Base-by-base conservation (phyloP, 2,797 vertebrate genomes). In the Pseudochirops cupreus region DNA sequence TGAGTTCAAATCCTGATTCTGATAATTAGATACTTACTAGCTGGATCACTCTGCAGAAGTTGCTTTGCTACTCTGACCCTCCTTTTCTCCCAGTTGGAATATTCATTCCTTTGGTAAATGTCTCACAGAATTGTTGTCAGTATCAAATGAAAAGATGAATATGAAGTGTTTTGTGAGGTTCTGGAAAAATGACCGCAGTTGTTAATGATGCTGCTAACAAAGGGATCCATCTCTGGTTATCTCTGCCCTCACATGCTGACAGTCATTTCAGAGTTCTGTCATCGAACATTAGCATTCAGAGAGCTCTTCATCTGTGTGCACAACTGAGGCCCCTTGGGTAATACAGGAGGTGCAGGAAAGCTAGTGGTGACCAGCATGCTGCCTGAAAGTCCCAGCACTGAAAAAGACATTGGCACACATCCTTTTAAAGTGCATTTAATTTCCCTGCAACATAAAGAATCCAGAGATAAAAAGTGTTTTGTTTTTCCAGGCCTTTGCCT, bases 401-500 rank as follows among this genome's bases (percentile, higher is more conserved):
- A 53, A 92, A 94, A 82, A 56, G 53, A 82, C 39, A 58, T 82
- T 29, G n/a, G 46, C 24, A 24, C 39, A 56, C 13, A 11, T 55
- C 31, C 14, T 93, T 92, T 67, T 31, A 95, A 56, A 91, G 67
- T 94, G 14, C 7, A 93, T 57, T 92, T 94, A 96, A 94, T 33
- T 95, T 33, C 53, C 53, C n/a, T 87, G 52, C 56, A 91, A 92
- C n/a, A 90, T 94, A 94, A 95, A 93, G 54, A 91, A 53, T n/a
- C 56, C 46, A 82, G 74, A 94, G 62, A 89, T 92, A 96, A 96
- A 96, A 95, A 87, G 92, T 91, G 95, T 59, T 91, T 91, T 92
- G 96, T 94, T 94, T 97, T 94, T 9, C 39, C 10, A 93, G 62
- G 53, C 50, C 56, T 95, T 96, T 9, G 21, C 94, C 31, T 93